phyloP scores from a whole-genome alignment of 2,113 vertebrate species.

The Mixornis gularis region DNA sequence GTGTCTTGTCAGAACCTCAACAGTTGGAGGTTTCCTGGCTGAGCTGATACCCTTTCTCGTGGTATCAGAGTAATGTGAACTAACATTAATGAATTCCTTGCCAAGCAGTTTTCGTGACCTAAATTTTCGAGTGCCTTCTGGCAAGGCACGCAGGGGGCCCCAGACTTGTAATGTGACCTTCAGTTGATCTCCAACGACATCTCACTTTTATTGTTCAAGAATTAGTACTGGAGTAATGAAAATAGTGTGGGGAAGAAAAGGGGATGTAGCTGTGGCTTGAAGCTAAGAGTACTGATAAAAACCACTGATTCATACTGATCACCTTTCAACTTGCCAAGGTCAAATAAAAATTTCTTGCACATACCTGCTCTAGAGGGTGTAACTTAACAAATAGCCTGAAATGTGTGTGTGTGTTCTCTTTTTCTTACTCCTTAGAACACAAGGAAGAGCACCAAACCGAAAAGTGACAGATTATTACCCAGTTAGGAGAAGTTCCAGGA shows the following conservation, averaged over 20 bases:
- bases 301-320: neutral
- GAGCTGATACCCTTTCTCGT: neutral
- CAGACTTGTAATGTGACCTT: neutral
- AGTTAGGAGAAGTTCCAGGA: slow-evolving; percentile 88
- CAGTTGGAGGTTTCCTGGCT: neutral
- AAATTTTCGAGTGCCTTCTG: slow-evolving; percentile 10
- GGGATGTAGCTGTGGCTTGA: neutral
- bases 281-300: neutral
- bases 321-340: neutral
- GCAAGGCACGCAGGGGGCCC: neutral
- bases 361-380: neutral
- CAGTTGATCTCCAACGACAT: neutral
- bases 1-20: neutral
- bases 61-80: neutral
- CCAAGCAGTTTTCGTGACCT: neutral
- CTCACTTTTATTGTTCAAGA: neutral
- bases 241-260: neutral
- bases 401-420: neutral
- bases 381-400: neutral
- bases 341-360: neutral
- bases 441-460: slow-evolving; percentile 80
- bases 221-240: neutral
- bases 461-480: slow-evolving; percentile 95
- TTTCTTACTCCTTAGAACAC: slow-evolving; percentile 64
- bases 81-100: neutral